Conservation (phyloP, 2,113 vertebrate genomes). For the Galbula dea region DNA sequence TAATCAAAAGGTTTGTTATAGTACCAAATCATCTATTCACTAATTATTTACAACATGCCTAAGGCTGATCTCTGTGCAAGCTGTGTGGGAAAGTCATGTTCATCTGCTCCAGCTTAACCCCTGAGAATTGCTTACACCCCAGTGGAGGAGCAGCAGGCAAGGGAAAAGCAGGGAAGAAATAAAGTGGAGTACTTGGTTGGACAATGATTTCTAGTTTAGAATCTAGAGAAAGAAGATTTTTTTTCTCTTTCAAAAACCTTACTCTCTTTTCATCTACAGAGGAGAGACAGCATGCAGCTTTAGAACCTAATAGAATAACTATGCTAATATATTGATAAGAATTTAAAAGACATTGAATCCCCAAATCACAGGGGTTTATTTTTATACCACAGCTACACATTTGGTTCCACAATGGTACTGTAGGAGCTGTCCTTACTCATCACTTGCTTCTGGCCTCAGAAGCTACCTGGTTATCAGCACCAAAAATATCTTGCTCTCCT, state of each 20-base stretch:
- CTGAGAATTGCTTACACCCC: background rate
- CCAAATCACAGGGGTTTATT: background rate
- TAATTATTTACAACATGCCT: conserved; percentile 4
- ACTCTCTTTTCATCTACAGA: background rate
- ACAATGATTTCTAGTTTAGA: background rate
- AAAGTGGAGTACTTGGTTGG: background rate
- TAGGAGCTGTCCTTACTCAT: background rate
- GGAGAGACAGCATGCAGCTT: background rate
- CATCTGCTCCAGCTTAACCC: background rate
- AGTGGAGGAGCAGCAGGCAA: background rate
- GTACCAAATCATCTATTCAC: background rate
- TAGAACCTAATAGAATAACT: background rate
- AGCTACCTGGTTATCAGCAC: background rate
- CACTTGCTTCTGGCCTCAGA: background rate
- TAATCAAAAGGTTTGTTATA: background rate
- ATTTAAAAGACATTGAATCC: background rate
- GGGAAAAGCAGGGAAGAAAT: background rate
- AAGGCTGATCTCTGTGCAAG: background rate
- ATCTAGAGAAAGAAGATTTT: background rate
- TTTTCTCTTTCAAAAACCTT: background rate
- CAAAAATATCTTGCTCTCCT: background rate
- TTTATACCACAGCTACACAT: background rate
- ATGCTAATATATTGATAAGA: background rate
- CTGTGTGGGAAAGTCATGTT: background rate
- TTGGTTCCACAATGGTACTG: background rate